Base-by-base conservation (phyloP, 1,140 invertebrate genomes). In the Anadara kagoshimensis region DNA sequence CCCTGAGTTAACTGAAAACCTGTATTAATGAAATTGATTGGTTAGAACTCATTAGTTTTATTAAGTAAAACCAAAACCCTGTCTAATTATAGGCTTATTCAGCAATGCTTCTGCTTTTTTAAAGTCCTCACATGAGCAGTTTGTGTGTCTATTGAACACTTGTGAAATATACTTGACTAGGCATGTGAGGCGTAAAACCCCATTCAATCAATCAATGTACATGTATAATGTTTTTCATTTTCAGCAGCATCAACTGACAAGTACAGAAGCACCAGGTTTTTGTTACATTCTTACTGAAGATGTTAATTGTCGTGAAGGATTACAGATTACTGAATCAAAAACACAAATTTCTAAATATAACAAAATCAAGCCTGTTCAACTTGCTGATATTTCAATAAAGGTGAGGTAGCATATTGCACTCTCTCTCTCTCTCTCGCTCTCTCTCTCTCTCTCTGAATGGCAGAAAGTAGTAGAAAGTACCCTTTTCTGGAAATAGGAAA, bases 231-330 rank as follows among this genome's bases (percentile, higher is more conserved):
- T 53, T 14, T n/a, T 12, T 59, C 8, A n/a, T 8, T 47, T 47
- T 12, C 22, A 24, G 22, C 20, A 24, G 1, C 8, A 8, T 22
- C 53, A 62, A 44, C 22, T 45, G 2, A 45, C 59, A 14, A 41
- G 51, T 14, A 51, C 18, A n/a, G 47, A 49, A 51, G 44, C 61
- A 11, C 61, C 61, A 64, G 61, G 45, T n/a, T 64, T 64, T 51
- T 64, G 61, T 51, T 64, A 64, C 26, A 26, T 7, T 51, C 47
- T 64, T 44, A 11, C 22, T 49, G 61, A 64, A 51, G 44, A 64
- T n/a, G n/a, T 26, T 0, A 36, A 20, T 12, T 2, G 44, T 29
- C 8, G 45, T 8, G 16, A 10, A 10, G 45, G 36, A 18, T 58
- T 58, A 29, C 26, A 58, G 26, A 36, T 58, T 18, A 41, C 56